Evolutionary conservation across 2,113 vertebrate species (phyloP).

Genomic region (Cranoglanis bouderius): DNA sequence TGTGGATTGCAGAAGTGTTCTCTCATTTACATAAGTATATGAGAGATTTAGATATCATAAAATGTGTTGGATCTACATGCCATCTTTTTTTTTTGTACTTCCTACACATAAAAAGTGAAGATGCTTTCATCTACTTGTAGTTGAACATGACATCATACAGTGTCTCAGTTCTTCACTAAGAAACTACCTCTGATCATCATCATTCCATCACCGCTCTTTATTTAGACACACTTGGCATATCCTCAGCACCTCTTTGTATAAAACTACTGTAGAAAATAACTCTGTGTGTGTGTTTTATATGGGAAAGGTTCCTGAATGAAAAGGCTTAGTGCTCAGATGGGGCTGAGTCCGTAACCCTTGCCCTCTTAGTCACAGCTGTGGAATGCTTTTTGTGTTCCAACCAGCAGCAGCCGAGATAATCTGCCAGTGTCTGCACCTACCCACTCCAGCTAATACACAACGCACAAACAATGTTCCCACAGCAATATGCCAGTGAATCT

Average conservation of each 20-base stretch:
- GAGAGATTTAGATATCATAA: neutral
- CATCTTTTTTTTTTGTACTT: neutral
- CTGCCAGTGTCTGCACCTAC: conserved; percentile 52
- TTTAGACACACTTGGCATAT: conserved; percentile 45
- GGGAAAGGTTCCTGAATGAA: conserved; percentile 63
- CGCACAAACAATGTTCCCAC: conserved; percentile 46
- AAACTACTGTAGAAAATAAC: conserved; percentile 55
- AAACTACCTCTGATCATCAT: conserved; percentile 36
- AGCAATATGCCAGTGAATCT: conserved; percentile 35
- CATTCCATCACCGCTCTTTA: conserved; percentile 56
- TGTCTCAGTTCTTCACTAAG: conserved; percentile 18
- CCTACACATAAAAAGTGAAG: neutral
- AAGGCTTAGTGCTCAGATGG: conserved; percentile 61
- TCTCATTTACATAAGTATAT: neutral
- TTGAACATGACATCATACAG: neutral
- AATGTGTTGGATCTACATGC: neutral
- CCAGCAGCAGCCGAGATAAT: conserved; percentile 52
- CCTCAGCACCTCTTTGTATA: conserved; percentile 48
- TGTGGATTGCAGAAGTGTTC: neutral
- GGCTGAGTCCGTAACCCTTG: conserved; percentile 66
- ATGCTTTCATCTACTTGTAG: conserved; percentile 23
- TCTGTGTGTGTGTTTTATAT: conserved; percentile 53
- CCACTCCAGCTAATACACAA: conserved; percentile 41
- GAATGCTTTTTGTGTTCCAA: conserved; percentile 70
- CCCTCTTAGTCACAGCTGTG: conserved; percentile 68